Conservation (phyloP, 2,113 vertebrate genomes). For the Spea bombifrons region DNA sequence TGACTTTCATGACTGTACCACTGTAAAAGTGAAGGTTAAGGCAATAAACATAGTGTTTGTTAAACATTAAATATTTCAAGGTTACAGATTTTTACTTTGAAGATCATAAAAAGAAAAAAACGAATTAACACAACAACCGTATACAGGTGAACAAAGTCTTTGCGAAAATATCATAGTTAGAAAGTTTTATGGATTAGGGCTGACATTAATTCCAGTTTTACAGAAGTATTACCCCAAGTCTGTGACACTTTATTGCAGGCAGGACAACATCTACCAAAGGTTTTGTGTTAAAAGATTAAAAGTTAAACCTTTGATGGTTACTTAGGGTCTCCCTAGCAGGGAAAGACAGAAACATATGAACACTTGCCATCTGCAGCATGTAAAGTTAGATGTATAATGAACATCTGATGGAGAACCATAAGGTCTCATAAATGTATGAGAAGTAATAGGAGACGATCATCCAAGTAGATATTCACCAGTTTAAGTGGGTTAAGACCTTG, state of each 20-base stretch:
- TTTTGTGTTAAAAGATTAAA: conserved; percentile 9
- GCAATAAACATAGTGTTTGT: conserved; percentile 33
- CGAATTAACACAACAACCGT: conserved; percentile 3
- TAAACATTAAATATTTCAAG: conserved; percentile 45
- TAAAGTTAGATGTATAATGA: background rate
- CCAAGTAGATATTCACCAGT: no score
- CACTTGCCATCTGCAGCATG: background rate
- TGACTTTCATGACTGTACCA: conserved; percentile 1
- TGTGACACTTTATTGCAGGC: conserved; percentile 2
- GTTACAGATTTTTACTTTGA: conserved; percentile 26
- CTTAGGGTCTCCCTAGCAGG: conserved; percentile 7
- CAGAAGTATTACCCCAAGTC: background rate
- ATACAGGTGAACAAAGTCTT: background rate
- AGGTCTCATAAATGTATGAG: no score
- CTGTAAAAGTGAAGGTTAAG: conserved; percentile 31
- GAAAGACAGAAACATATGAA: background rate
- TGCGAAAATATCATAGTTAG: conserved; percentile 15
- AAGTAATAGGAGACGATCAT: no score
- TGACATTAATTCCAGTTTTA: background rate
- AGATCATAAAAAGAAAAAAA: conserved; percentile 26
- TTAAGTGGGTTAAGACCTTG: no score
- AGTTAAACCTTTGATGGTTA: background rate
- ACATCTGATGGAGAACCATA: no score
- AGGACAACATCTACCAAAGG: background rate
- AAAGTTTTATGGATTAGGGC: no score